phyloP scores from a whole-genome alignment of 2,888 invertebrate genomes.

The Anthophora plumipes region DNA sequence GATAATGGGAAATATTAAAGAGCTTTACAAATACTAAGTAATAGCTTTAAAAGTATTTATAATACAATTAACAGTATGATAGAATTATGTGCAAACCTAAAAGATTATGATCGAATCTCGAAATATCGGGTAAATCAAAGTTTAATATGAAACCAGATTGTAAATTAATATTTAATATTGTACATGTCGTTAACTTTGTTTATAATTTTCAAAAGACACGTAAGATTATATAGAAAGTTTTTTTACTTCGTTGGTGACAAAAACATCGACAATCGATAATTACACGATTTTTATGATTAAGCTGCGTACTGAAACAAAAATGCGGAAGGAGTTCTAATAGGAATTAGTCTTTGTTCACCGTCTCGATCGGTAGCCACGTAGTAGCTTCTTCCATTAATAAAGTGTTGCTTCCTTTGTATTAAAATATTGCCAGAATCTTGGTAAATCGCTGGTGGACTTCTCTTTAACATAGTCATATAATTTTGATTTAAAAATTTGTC shows the following conservation, averaged over 20 bases:
- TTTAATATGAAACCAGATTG: neutral
- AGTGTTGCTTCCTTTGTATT: slow-evolving; percentile 53
- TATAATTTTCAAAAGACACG: neutral
- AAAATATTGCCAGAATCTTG: slow-evolving; percentile 7
- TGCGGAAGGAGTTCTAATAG: slow-evolving; percentile 91
- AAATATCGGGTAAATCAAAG: neutral
- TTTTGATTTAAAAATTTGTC: neutral
- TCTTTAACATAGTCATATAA: slow-evolving; percentile 41
- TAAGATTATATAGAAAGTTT: neutral
- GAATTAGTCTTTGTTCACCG: slow-evolving; percentile 89
- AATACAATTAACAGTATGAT: too few species aligned
- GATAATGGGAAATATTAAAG: too few species aligned
- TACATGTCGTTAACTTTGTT: neutral
- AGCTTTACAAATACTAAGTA: too few species aligned
- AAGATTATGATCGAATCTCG: neutral
- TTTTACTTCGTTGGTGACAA: neutral
- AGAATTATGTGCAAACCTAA: neutral
- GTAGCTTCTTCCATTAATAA: slow-evolving; percentile 91
- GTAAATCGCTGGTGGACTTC: slow-evolving; percentile 58
- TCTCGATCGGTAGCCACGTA: slow-evolving; percentile 88
- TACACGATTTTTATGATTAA: slow-evolving; percentile 8
- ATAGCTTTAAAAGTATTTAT: too few species aligned
- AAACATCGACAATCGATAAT: neutral
- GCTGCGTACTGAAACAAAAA: slow-evolving; percentile 88
- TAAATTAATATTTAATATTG: neutral